These are phyloP conservation scores for Paracyclopina nana DNA, from an alignment of 1,140 invertebrate species.

Conservation along the genomic window DNA sequence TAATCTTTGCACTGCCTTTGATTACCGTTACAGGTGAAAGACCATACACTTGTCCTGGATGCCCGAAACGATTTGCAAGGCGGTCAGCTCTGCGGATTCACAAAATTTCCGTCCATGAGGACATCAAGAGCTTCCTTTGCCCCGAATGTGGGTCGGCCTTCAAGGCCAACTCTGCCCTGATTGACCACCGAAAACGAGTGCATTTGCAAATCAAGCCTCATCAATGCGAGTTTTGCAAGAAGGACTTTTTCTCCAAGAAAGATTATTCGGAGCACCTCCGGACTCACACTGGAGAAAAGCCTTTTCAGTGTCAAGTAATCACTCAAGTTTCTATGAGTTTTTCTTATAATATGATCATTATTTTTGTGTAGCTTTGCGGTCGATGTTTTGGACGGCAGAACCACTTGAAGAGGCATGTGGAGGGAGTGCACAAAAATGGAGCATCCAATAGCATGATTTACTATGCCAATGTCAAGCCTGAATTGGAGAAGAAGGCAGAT, in stretches of 20 bases:
- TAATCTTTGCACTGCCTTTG: no score
- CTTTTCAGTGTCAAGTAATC: conserved; percentile 20
- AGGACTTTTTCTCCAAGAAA: conserved; percentile 41
- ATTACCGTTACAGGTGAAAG: conserved; percentile 19
- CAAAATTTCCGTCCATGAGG: conserved; percentile 12
- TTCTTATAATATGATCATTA: not conserved
- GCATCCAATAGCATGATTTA: no score
- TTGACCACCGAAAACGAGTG: not conserved
- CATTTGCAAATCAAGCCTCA: not conserved
- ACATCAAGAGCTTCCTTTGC: not conserved
- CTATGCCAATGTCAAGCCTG: no score
- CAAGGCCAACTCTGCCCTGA: not conserved
- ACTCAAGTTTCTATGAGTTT: not conserved
- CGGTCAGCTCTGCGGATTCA: conserved; percentile 20
- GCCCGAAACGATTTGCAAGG: conserved; percentile 20
- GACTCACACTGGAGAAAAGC: conserved; percentile 38
- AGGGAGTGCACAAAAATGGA: conserved; percentile 1
- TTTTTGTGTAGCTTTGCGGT: not conserved
- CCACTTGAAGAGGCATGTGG: conserved; percentile 3
- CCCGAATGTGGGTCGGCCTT: not conserved
- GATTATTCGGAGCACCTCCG: conserved; percentile 38
- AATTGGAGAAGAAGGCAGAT: no score
- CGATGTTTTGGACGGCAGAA: conserved; percentile 1
- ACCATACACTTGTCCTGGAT: conserved; percentile 20
- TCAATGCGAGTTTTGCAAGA: not conserved